Conservation (phyloP, 2,797 vertebrate genomes). For the Falco biarmicus region DNA sequence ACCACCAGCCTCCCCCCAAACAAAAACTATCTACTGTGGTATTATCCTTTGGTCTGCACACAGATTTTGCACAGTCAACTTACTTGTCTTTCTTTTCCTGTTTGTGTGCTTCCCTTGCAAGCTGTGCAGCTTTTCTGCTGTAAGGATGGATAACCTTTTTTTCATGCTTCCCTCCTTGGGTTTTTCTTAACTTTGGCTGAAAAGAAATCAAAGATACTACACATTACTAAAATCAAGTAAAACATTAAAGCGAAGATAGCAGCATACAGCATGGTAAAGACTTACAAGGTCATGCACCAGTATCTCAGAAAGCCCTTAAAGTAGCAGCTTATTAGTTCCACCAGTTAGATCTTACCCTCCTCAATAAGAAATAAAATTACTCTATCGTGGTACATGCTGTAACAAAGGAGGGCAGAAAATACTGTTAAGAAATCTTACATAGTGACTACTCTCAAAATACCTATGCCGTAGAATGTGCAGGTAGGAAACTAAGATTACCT, state of each 20-base stretch:
- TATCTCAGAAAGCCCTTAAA: neutral
- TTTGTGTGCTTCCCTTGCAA: constrained; percentile 85
- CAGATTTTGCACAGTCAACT: constrained; percentile 17
- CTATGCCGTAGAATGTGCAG: neutral
- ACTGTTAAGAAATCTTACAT: neutral
- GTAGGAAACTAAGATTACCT: neutral
- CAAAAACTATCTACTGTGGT: neutral
- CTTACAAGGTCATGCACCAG: neutral
- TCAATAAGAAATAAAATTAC: neutral
- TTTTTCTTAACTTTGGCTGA: constrained; percentile 88
- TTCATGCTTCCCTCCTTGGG: constrained; percentile 79
- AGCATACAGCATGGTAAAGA: neutral
- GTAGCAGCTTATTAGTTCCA: neutral
- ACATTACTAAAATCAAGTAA: neutral
- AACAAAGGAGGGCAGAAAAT: neutral
- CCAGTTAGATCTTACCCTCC: neutral
- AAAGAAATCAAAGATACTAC: constrained; percentile 53
- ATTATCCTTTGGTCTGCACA: neutral
- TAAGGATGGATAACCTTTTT: constrained; percentile 91
- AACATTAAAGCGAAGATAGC: neutral
- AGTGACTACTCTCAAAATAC: neutral
- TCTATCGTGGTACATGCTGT: neutral
- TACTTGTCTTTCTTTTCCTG: constrained; percentile 90
- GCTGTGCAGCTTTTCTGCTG: constrained; percentile 92
- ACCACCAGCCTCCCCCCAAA: neutral